phyloP scores from a whole-genome alignment of 2,888 invertebrate genomes.

The Sarcophaga rosellei region DNA sequence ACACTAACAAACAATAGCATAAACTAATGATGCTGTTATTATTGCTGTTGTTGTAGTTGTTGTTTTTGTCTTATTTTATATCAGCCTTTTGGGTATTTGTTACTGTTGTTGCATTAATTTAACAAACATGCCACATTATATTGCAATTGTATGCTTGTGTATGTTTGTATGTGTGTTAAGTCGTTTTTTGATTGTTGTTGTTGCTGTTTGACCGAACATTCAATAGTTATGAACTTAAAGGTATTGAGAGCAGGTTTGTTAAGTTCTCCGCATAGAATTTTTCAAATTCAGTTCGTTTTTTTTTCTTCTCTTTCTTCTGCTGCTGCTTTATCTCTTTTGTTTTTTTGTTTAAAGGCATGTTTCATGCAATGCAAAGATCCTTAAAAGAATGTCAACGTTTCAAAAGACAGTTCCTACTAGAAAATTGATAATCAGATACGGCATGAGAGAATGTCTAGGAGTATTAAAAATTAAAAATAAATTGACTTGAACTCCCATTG shows the following conservation, averaged over 20 bases:
- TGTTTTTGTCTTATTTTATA: constrained; percentile 28
- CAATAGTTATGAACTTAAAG: constrained; percentile 63
- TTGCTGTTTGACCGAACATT: constrained; percentile 51
- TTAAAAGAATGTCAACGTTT: not conserved
- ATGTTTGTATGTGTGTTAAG: constrained; percentile 7
- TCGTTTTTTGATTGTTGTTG: constrained; percentile 22
- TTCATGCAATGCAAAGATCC: not conserved
- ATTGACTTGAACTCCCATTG: too few relatives aligned
- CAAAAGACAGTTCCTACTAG: too few relatives aligned
- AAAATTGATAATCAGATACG: too few relatives aligned
- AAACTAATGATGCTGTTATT: constrained; percentile 51
- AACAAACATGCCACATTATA: constrained; percentile 77
- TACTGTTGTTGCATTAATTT: constrained; percentile 77
- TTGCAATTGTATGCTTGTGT: constrained; percentile 62
- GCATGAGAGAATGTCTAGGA: too few relatives aligned
- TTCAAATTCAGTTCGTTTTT: constrained; percentile 17
- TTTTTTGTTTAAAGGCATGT: too few relatives aligned
- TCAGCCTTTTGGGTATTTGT: constrained; percentile 70
- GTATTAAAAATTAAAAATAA: too few relatives aligned
- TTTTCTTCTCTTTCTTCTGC: not conserved
- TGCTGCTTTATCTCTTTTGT: not conserved
- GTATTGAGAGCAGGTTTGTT: constrained; percentile 61
- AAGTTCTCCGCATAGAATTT: constrained; percentile 32
- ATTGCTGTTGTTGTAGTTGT: constrained; percentile 58
- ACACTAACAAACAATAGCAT: constrained; percentile 33